Evolutionary conservation across 2,797 vertebrate species (phyloP).

Genomic region (Enoplosus armatus): DNA sequence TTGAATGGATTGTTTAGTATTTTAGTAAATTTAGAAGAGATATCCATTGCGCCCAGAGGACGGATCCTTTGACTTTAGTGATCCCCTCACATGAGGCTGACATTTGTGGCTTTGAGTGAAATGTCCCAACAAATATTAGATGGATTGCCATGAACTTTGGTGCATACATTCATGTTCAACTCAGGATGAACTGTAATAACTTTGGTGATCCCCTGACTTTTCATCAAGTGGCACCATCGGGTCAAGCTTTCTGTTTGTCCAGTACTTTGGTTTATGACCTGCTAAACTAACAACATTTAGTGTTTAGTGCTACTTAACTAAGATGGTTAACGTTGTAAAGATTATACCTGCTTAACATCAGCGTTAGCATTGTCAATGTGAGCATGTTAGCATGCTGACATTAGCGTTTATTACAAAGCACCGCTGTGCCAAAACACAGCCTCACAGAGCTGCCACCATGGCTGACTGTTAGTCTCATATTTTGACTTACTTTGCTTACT

Average conservation of each 20-base stretch:
- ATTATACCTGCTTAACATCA: background rate
- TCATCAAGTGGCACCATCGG: background rate
- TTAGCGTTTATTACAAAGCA: background rate
- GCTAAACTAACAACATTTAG: background rate
- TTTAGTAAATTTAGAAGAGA: no score
- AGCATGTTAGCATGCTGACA: background rate
- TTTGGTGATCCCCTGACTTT: background rate
- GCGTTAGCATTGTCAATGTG: no score
- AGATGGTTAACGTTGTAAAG: background rate
- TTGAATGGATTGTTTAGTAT: no score
- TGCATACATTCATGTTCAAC: background rate
- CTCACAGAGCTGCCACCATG: background rate
- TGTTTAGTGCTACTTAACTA: background rate
- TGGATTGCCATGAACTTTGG: background rate
- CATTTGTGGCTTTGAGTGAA: background rate
- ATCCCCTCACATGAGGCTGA: background rate
- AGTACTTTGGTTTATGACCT: background rate
- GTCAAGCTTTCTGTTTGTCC: background rate
- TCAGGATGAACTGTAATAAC: background rate
- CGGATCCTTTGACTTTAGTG: background rate
- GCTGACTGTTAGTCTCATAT: background rate
- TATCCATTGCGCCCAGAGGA: background rate
- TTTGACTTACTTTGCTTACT: background rate
- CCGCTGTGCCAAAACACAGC: background rate
- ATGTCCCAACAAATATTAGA: background rate